Evolutionary conservation across 2,797 vertebrate species (phyloP).

Genomic region (Carduelis carduelis): DNA sequence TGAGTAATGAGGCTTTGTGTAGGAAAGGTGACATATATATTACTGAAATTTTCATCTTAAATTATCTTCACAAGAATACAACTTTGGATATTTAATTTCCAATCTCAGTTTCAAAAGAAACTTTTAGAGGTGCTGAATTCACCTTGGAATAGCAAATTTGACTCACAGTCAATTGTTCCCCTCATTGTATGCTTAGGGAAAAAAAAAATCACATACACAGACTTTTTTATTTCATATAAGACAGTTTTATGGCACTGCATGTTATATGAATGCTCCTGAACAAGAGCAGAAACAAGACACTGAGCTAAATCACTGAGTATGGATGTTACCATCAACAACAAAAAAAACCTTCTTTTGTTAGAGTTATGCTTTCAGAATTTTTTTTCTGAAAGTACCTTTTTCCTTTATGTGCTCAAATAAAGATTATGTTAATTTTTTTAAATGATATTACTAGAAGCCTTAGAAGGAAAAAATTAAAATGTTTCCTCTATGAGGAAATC

Average conservation of each 20-base stretch:
- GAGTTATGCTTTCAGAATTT: accelerated
- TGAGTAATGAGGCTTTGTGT: neutral
- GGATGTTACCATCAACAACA: neutral
- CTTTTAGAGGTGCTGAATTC: neutral
- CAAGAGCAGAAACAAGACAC: neutral
- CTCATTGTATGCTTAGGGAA: accelerated
- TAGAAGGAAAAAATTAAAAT: neutral
- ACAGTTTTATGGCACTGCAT: neutral
- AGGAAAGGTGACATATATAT: neutral
- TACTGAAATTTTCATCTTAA: neutral
- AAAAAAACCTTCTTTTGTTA: accelerated
- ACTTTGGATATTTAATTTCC: neutral
- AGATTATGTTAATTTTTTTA: accelerated
- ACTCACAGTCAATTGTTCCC: neutral
- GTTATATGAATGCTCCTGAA: neutral
- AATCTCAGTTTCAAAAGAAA: neutral
- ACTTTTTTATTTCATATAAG: neutral
- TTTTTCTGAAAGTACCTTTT: accelerated
- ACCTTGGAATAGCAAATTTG: neutral
- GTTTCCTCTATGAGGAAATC: neutral
- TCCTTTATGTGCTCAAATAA: neutral
- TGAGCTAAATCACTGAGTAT: neutral
- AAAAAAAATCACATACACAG: neutral
- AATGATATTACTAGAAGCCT: neutral
- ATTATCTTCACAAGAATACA: neutral